Base-by-base conservation (phyloP, 2,113 vertebrate genomes). In the Montifringilla adamsi region DNA sequence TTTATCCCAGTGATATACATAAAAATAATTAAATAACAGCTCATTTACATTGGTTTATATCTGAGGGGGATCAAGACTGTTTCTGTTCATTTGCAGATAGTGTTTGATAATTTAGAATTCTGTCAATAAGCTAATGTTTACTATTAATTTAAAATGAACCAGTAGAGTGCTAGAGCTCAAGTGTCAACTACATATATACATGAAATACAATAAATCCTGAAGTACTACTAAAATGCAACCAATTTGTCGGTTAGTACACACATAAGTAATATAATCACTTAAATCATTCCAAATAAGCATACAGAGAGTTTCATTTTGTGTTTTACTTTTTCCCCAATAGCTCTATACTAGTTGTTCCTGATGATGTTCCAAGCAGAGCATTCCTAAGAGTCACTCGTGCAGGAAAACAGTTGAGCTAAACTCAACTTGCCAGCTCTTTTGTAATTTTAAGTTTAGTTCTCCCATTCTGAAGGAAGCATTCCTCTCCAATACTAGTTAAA, bases 351-450 rank as follows among this genome's bases (percentile, higher is more conserved):
- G 77, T 33, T 68, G 43, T 22, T 96, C 18, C 50, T 93, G 75
- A 85, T 93, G 80, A 91, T 89, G 91, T 87, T 92, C 80, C 75
- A 96, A 87, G 72, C 85, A 74, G 93, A 85, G 89, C 72, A 95
- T 72, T 94, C 78, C 93, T 91, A 63, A 91, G 96, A 96, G 62
- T 56, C 52, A 81, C 94, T 95, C 92, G 60, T 96, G 95, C 79
- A 94, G 70, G 79, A 94, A 96, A 89, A 92, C 35, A 73, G 94
- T 96, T 94, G 89, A 92, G 75, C 83, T 95, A 82, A 94, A 95
- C 81, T 95, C 35, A 84, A 78, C 81, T 78, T 90, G 52, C 89
- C 66, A 90, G 80, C 26, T 81, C 66, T 82, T 94, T 93, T 84
- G 90, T 81, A 74, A 96, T 94, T 93, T 92, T 87, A 93, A 93